Evolutionary conservation across 2,888 invertebrate species (phyloP).

Genomic region (Mythimna pallens): DNA sequence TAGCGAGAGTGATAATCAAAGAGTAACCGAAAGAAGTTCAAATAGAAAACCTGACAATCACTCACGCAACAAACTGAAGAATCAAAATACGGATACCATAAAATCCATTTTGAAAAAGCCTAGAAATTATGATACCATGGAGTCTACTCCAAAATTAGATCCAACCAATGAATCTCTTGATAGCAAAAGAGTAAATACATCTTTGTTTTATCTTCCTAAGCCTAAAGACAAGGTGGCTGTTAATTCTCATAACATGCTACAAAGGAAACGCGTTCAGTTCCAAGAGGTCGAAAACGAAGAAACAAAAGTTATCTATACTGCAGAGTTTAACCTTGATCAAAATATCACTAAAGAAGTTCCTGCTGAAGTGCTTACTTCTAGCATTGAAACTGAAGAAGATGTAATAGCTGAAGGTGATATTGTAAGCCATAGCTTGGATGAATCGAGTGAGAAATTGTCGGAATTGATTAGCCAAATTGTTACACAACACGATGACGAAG

Average conservation of each 20-base stretch:
- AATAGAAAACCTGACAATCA: conserved; percentile 74
- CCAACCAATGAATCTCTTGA: conserved; percentile 78
- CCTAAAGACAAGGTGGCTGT: conserved; percentile 82
- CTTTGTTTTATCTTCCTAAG: conserved; percentile 92
- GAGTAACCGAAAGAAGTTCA: conserved; percentile 77
- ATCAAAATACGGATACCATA: conserved; percentile 84
- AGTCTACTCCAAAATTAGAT: conserved; percentile 75
- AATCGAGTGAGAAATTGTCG: conserved; percentile 68
- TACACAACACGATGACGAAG: conserved; percentile 57
- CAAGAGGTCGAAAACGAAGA: conserved; percentile 92
- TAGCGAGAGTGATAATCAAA: conserved; percentile 88
- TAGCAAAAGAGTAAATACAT: conserved; percentile 80
- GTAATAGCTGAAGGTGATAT: conserved; percentile 82
- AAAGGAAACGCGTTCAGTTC: conserved; percentile 94
- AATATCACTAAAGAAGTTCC: conserved; percentile 71
- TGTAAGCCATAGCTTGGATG: conserved; percentile 81
- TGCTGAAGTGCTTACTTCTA: conserved; percentile 57
- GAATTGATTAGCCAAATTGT: conserved; percentile 72
- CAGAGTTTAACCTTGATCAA: conserved; percentile 85
- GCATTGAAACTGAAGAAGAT: conserved; percentile 77
- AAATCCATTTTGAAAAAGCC: conserved; percentile 92
- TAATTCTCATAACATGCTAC: conserved; percentile 78
- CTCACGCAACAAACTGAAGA: conserved; percentile 79
- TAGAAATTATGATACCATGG: conserved; percentile 80
- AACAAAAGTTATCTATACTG: conserved; percentile 87